Base-by-base conservation (phyloP, 2,888 invertebrate genomes). In the Drosophila rubida region DNA sequence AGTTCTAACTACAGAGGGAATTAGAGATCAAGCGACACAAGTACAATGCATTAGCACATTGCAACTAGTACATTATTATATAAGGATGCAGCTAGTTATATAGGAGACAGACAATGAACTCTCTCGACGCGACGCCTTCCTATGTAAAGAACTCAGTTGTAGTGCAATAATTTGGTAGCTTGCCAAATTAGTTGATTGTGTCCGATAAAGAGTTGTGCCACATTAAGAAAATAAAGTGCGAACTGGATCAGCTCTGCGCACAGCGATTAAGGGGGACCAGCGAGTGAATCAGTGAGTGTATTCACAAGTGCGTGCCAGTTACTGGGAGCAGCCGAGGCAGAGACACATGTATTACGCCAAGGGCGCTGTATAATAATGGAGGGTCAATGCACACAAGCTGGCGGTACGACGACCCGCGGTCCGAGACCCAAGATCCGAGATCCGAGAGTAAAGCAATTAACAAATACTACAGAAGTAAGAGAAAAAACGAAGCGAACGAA, bases 351-450 rank as follows among this genome's bases (percentile, higher is more conserved):
- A 51, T 62, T 14, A 11, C 8, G 48, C 76, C 61, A 65, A 69
- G 59, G 65, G 72, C 63, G 45, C 14, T 44, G 35, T 48, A 57
- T 58, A 50, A 53, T 67, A 39, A 55, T 54, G 50, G 57, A 67
- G 60, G 78, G 77, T 77, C 74, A 77, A 74, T 68, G 77, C 64
- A 78, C 75, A 75, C 41, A 54, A 60, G 50, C 55, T 50, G 37
- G 53, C n/a, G 53, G 78, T 61, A 30, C 76, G 70, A 49, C 74
- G 76, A 77, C 76, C 74, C 53, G 41, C 23, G 39, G 37, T 11
- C 23, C 35, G n/a, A n/a, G n/a, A n/a, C n/a, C n/a, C n/a, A n/a
- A n/a, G n/a, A n/a, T n/a, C n/a, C n/a, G 13, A 35, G 49, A 22
- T 22, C 37, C 11, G 14, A 41, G 27, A 13, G 27, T 41, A 27